These are phyloP conservation scores for Nasonia longicornis DNA, from an alignment of 1,140 invertebrate genomes.

Conservation along the genomic window DNA sequence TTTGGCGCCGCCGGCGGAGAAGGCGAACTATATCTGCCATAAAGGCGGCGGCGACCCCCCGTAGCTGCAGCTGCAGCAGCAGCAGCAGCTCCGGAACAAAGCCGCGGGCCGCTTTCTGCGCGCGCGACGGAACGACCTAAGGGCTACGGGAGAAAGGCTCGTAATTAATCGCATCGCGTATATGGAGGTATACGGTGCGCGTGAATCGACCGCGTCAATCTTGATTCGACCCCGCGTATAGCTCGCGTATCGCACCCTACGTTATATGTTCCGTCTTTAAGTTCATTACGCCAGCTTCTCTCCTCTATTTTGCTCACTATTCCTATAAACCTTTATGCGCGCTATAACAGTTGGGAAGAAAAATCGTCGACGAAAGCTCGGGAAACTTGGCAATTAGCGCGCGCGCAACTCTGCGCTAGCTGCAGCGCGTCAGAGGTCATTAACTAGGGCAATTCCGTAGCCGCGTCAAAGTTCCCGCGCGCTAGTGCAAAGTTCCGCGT, in stretches of 20 bases:
- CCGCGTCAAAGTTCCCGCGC: not conserved
- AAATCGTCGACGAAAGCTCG: not conserved
- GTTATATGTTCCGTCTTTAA: not conserved
- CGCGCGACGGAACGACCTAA: not conserved
- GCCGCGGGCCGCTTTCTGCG: slow-evolving; percentile 6
- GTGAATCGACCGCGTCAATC: slow-evolving; percentile 8
- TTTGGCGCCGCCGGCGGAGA: slow-evolving; percentile 22
- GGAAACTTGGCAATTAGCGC: slow-evolving; percentile 30
- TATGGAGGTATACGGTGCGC: not conserved
- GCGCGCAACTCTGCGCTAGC: not conserved
- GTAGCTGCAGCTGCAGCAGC: not conserved
- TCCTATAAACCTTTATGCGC: too few relatives aligned
- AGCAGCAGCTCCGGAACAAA: slow-evolving; percentile 12
- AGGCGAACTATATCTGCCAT: not conserved
- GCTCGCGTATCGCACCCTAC: not conserved
- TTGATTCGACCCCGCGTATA: not conserved
- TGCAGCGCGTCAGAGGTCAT: slow-evolving; percentile 2
- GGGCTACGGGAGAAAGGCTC: not conserved
- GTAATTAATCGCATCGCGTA: slow-evolving; percentile 38
- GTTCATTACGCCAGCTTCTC: not conserved
- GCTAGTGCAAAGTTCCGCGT: not conserved
- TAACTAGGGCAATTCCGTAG: slow-evolving; percentile 5
- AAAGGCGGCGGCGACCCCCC: not conserved
- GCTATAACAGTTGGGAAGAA: not conserved
- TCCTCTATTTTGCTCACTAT: too few relatives aligned